Evolutionary conservation across 1,140 invertebrate genomes (phyloP).

Genomic region (Bombus haemorrhoidalis): DNA sequence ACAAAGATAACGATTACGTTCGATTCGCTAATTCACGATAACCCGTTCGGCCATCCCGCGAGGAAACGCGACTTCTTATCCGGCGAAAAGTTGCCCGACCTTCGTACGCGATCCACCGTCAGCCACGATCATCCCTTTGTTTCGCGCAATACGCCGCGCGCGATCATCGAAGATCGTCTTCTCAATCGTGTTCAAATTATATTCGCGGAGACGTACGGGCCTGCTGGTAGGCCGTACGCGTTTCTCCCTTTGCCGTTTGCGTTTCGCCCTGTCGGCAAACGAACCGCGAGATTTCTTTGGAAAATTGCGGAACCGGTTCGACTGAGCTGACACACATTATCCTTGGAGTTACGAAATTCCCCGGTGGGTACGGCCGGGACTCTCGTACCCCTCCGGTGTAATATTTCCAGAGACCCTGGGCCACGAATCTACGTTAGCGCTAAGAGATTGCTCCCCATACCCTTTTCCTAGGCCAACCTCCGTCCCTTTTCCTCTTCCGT

Average conservation of each 20-base stretch:
- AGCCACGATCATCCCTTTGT: too few species aligned
- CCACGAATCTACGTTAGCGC: conserved; percentile 79
- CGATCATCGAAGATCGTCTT: too few species aligned
- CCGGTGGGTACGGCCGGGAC: conserved; percentile 47
- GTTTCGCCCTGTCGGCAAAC: not conserved
- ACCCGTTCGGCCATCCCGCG: conserved; percentile 5
- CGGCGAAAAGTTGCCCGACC: conserved; percentile 31
- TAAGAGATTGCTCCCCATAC: conserved; percentile 80
- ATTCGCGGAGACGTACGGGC: too few species aligned
- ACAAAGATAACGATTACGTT: conserved; percentile 61
- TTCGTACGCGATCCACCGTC: too few species aligned
- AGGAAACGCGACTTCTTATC: conserved; percentile 44
- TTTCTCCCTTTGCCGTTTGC: not conserved
- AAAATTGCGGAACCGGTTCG: conserved; percentile 49
- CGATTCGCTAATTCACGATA: conserved; percentile 49
- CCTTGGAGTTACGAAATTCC: conserved; percentile 66
- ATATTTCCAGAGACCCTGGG: conserved; percentile 79
- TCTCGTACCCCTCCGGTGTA: conserved; percentile 69
- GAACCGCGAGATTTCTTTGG: conserved; percentile 52
- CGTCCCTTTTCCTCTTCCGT: conserved; percentile 72
- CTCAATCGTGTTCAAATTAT: too few species aligned
- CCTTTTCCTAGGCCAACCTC: conserved; percentile 52
- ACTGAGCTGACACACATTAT: conserved; percentile 68
- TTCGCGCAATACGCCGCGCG: too few species aligned
- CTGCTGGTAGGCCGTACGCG: not conserved